Base-by-base conservation (phyloP, 2,888 invertebrate species). In the Lycaena phlaeas region DNA sequence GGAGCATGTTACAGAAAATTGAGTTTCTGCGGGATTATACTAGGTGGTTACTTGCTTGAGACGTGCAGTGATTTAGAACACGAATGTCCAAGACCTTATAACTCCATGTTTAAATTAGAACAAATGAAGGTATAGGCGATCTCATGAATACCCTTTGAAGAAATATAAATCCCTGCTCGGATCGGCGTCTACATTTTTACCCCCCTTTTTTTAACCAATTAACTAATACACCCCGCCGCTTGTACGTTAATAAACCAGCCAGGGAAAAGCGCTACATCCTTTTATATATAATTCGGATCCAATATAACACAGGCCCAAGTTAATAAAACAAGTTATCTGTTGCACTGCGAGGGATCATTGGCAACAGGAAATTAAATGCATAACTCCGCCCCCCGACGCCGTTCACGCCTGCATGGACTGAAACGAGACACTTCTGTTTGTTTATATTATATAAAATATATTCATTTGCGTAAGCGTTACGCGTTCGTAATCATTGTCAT, bases 341-440 rank as follows among this genome's bases (percentile, higher is more conserved):
- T 34, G 34, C 27, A 27, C 3, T 15, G 34, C 34, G 34, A 18
- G 34, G 34, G 34, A 34, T 34, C 34, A 34, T 34, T 34, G 34
- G 34, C 22, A 34, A 34, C 34, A 34, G 34, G 34, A 34, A 34
- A 34, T 34, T 34, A 34, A 34, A 34, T 34, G 34, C 34, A 22
- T 12, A 17, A 18, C 11, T 12, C 31, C 18, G 31, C 31, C 22
- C 34, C 34, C 11, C 34, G 12, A 7, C 22, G 22, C 11, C 18
- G 14, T 10, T n/a, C 9, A 18, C 18, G 31, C 11, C 22, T 34
- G 34, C 34, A 15, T 18, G 18, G 17, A 7, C 11, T 31, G 31
- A 17, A 34, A 34, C 34, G 12, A 17, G 34, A 34, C 22, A 34
- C 34, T 11, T 30, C n/a, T 22, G 34, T 31, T 31, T 31, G 31